Conservation (phyloP, 2,888 invertebrate species). For the Agonopterix arenella region DNA sequence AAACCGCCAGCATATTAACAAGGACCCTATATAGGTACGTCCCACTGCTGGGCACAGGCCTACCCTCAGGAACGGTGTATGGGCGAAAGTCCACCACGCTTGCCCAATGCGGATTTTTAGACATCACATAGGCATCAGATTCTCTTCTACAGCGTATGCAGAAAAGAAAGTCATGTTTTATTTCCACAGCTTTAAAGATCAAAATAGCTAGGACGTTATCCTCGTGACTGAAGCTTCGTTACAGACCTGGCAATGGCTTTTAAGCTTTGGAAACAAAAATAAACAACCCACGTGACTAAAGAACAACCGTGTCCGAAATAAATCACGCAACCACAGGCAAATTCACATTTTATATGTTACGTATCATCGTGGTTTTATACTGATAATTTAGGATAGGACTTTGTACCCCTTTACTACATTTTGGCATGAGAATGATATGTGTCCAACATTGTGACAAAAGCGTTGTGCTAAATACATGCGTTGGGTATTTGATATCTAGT, state of each 20-base stretch:
- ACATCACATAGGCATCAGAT: too few relatives aligned
- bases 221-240: slow-evolving; percentile 4
- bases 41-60: too few relatives aligned
- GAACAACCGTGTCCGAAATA: slow-evolving; percentile 38
- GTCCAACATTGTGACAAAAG: not conserved
- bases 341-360: slow-evolving; percentile 25
- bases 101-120: too few relatives aligned
- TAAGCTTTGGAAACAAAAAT: slow-evolving; percentile 44
- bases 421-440: slow-evolving; percentile 22
- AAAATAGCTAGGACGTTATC: not conserved
- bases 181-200: not conserved
- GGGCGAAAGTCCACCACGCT: too few relatives aligned
- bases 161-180: too few relatives aligned
- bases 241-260: slow-evolving; percentile 17
- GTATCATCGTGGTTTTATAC: slow-evolving; percentile 24
- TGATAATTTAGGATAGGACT: slow-evolving; percentile 25
- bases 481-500: not conserved
- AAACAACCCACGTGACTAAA: slow-evolving; percentile 48
- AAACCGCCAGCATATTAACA: too few relatives aligned
- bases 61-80: too few relatives aligned
- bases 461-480: not conserved
- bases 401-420: slow-evolving; percentile 20
- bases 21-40: too few relatives aligned
- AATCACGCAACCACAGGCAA: slow-evolving; percentile 31
- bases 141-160: too few relatives aligned